Conservation (phyloP, 2,797 vertebrate species). For the Lutjanus argentimaculatus region DNA sequence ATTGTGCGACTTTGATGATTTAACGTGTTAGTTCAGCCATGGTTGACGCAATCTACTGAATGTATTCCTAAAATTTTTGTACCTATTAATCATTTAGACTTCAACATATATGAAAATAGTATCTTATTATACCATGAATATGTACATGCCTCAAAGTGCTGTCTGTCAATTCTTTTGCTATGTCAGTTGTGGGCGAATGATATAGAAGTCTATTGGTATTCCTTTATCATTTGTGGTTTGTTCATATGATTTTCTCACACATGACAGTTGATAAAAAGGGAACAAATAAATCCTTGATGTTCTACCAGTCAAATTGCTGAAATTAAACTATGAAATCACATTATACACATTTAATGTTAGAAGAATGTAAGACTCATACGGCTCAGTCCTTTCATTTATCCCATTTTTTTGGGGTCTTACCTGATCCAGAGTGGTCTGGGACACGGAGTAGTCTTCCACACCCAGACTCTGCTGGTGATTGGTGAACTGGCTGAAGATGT, state of each 20-base stretch:
- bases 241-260: background rate
- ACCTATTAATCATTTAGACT: no score
- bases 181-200: background rate
- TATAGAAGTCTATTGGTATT: background rate
- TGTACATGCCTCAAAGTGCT: background rate
- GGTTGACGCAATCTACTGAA: no score
- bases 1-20: no score
- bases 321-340: background rate
- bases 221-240: background rate
- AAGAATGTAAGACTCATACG: background rate
- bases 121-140: background rate
- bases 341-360: background rate
- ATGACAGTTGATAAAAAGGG: background rate
- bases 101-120: no score
- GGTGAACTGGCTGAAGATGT: slow-evolving; percentile 94
- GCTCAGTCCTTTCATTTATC: background rate
- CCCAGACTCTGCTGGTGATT: slow-evolving; percentile 89
- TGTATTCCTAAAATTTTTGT: no score
- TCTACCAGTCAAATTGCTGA: background rate
- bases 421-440: slow-evolving; percentile 99
- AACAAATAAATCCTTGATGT: background rate
- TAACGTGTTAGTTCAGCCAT: no score
- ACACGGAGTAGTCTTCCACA: slow-evolving; percentile 98
- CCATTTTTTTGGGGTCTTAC: slow-evolving; percentile 74
- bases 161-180: background rate